Conservation (phyloP, 2,888 invertebrate genomes). For the Coenonympha arcania region DNA sequence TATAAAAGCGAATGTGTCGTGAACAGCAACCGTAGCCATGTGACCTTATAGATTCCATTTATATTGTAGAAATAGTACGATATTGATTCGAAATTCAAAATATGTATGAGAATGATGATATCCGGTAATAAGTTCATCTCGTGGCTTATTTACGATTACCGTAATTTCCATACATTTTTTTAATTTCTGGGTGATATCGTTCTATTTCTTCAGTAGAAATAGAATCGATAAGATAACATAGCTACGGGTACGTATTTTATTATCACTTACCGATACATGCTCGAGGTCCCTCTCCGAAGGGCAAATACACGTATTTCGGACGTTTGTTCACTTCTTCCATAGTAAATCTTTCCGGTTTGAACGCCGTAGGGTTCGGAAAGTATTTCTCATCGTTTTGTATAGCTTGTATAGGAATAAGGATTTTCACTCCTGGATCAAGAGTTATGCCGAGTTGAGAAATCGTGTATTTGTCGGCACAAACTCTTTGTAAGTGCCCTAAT, state of each 20-base stretch:
- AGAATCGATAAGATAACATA: not conserved
- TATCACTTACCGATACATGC: conserved; percentile 51
- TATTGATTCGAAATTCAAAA: no score
- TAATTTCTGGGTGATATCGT: no score
- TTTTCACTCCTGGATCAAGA: conserved; percentile 48
- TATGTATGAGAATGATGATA: no score
- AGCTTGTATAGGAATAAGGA: conserved; percentile 47
- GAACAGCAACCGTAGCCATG: no score
- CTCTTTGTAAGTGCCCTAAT: conserved; percentile 41
- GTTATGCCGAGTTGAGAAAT: conserved; percentile 41
- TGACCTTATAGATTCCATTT: no score
- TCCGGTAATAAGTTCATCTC: no score
- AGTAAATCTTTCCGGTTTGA: conserved; percentile 44
- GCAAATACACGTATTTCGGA: conserved; percentile 42
- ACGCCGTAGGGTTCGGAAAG: conserved; percentile 45
- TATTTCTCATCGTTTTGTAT: conserved; percentile 51
- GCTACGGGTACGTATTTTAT: not conserved
- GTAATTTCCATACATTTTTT: no score
- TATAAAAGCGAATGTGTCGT: no score
- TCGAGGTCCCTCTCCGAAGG: conserved; percentile 53
- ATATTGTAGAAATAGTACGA: no score
- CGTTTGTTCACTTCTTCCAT: conserved; percentile 25
- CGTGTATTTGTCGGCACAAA: conserved; percentile 37
- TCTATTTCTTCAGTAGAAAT: no score
- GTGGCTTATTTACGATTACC: no score